Evolutionary conservation across 2,888 invertebrate species (phyloP), one percentile per base, ranked within the genome.

Genomic region (Oligia fasciuncula): DNA sequence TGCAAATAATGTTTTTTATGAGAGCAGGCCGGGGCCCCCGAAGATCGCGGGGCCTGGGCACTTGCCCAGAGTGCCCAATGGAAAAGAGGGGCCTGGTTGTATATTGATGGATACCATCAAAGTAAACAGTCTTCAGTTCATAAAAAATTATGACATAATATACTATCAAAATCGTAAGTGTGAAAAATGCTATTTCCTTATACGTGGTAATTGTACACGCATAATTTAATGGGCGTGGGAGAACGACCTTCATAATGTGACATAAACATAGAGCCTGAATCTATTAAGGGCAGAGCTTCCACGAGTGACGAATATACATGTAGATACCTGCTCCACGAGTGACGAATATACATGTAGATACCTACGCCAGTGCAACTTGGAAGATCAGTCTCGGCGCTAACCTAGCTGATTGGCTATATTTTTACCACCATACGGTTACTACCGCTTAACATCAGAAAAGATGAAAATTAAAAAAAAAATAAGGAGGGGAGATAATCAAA

Each of bases 151-250:
- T 35, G 19, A 35, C 63, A n/a, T n/a, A n/a, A 62, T 57, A 43
- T 51, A 66, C 13, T 51, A 57, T 67, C 78, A 72, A 83, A 65
- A 3, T 17, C 70, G 14, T 54, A 40, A 46, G 17, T 70, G 17
- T 46, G 46, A 46, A 68, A 23, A 68, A 5, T 14, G 2, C 43
- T 6, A 19, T 60, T 78, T 82, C 73, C 60, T 51, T 65, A 60
- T 8, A 77, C 49, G 57, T 71, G 49, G 29, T 60, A 51, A 77
- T 84, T 63, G 29, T 49, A 62, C 14, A 54, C 23, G 3, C n/a
- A 72, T 72, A 60, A 65, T 60, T 57, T 60, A 60, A 67, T 49
- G 8, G 29, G 23, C 84, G 81, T 78, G 84, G 65, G 73, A 82
- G 68, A 11, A 23, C 35, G 2, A 23, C 67, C 63, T 40, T 40